Evolutionary conservation across 1,140 invertebrate species (phyloP), one percentile per base, ranked within the genome.

Genomic region (Drosophila rhopaloa): DNA sequence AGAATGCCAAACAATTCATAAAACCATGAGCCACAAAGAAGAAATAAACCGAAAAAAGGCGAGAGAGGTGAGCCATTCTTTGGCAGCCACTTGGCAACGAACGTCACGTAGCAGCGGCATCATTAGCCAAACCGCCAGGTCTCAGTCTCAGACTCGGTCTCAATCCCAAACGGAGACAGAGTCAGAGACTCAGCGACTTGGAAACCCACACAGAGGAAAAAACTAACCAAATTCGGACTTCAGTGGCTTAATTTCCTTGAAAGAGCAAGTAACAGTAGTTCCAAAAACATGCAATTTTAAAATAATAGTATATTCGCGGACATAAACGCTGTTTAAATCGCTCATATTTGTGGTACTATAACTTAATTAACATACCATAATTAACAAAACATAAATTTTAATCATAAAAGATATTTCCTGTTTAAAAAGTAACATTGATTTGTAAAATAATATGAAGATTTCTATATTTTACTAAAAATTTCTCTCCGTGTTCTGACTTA

Each of bases 41-140:
- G n/a, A 71, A 54, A 50, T 32, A 62, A 38, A 59, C 48, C 38
- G 10, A 65, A 44, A 81, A 47, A 67, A 65, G 40, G 38, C 37
- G 38, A 55, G 48, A 58, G 63, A 76, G 63, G 73, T 75, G 68
- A 80, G 51, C 81, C 71, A 85, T 85, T 85, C 81, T 85, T 81
- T 57, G 61, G 59, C 72, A 78, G 79, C 83, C 83, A 86, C 83
- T 88, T 86, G 84, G 84, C 83, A 88, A 89, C 83, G 83, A 89
- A 79, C 67, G 72, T 83, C 84, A 88, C 83, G 83, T 89, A 89
- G 79, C 79, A 59, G 84, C 84, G 84, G 83, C 83, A 88, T 88
- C 83, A 88, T 88, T 88, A 88, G 83, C 83, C 79, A 82, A 75
- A 57, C 74, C 60, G 71, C 47, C 74, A 55, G 71, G 51, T 60